Base-by-base conservation (phyloP, 2,888 invertebrate species). In the Spilarctia lutea region DNA sequence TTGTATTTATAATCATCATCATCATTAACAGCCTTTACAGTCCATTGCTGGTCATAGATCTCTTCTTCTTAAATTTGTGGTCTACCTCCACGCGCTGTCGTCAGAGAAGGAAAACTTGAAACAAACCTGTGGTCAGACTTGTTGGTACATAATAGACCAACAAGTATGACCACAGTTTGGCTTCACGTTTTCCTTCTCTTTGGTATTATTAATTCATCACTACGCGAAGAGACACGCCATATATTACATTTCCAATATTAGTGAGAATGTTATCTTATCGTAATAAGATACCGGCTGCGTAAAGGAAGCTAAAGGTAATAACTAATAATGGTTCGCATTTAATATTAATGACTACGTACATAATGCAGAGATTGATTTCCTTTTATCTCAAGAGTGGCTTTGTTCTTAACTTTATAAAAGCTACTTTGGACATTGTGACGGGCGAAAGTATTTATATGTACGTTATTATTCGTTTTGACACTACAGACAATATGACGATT, bases 391-490 rank as follows among this genome's bases (percentile, higher is more conserved):
- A 30, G 48, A n/a, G 35, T n/a, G 39, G 35, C 33, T 48, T 48
- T 52, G 20, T 52, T 8, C 24, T 52, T 1, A 20, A 52, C 52
- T 52, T 52, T 42, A 60, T 48, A 35, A 33, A 35, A 69, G 20
- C 52, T 11, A n/a, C 66, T 66, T 66, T 39, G 8, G 42, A 27
- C 27, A 27, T 48, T 30, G 20, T 68, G 42, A 42, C 30, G 27
- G 48, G 30, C 48, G 68, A 68, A 30, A 20, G 45, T 68, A 45
- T 48, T 68, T 42, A 48, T 42, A 68, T 18, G 66, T 48, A 20
- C 45, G 42, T 68, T 45, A 68, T 48, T 68, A 68, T 45, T 30
- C 30, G 48, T 45, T 68, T 52, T 24, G 52, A 52, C 52, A 52
- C 24, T 24, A 24, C 68, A 48, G 68, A 68, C 48, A 68, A 33